Base-by-base conservation (phyloP, 1,140 invertebrate species). In the Dendrolimus punctatus region DNA sequence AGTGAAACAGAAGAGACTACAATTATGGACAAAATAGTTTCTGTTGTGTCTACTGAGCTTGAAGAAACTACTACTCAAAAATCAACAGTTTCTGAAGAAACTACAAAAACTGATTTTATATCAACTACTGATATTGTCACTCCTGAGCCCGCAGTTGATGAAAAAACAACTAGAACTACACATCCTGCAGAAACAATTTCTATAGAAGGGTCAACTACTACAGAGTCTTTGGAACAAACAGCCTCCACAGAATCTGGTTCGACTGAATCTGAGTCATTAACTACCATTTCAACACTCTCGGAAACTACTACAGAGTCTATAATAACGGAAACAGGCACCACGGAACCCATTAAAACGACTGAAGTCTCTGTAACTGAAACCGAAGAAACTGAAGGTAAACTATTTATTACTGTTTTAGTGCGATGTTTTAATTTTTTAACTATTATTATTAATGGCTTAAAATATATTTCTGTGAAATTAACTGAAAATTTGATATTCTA, bases 111-210 rank as follows among this genome's bases (percentile, higher is more conserved):
- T 49, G 48, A 9, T n/a, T 8, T 38, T 49, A 51, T 46, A 6
- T 6, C 57, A 42, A 54, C 53, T 55, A 49, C 49, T 9, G 46
- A 40, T 44, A 38, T 36, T 38, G 51, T 53, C 38, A 49, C 49
- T 39, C 39, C 57, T 43, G 56, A 40, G 42, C 46, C 43, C 41
- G 56, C 52, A 39, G 56, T 44, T 10, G 52, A 54, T 6, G 66
- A 62, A 5, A n/a, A 48, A 39, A 54, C 57, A 37, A 54, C 57
- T 36, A 66, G 65, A 50, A 46, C 58, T 23, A 8, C 9, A n/a
- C 57, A 53, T 42, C 53, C 55, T 38, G 60, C 56, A 37, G 57
- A 47, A 9, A 51, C 51, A 7, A 36, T 23, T 48, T 10, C 51
- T 44, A 50, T 8, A 48, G 52, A 46, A 49, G 42, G 23, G 45